phyloP scores from a whole-genome alignment of 2,113 vertebrate genomes.

The Pluvialis apricaria region DNA sequence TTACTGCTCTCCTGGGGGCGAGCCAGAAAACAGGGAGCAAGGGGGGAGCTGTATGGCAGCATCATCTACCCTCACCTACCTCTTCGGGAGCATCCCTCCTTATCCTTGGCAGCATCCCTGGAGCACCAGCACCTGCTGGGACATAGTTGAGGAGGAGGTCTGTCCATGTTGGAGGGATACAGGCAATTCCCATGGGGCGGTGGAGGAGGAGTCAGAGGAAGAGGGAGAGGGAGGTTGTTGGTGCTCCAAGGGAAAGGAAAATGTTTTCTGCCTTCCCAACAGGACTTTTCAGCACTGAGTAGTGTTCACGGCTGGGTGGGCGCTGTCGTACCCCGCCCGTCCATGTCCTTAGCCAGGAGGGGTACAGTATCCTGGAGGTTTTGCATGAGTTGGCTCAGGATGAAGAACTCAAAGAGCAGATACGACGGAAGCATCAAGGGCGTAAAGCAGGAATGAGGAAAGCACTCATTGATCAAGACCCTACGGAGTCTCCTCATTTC shows the following conservation, averaged over 20 bases:
- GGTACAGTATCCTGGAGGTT: neutral
- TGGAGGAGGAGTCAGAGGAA: neutral
- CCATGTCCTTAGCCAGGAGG: neutral
- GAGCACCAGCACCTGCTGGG: neutral
- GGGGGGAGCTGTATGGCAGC: neutral
- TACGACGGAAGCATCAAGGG: neutral
- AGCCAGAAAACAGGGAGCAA: neutral
- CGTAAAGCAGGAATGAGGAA: neutral
- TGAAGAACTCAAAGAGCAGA: neutral
- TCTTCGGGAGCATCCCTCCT: neutral
- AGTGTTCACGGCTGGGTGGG: neutral
- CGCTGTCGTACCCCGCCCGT: neutral
- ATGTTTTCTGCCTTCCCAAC: neutral
- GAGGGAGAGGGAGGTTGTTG: neutral
- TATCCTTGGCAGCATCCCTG: rapidly evolving
- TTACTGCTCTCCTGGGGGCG: constrained; percentile 39
- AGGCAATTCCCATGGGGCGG: rapidly evolving
- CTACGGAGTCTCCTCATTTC: neutral
- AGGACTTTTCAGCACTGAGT: neutral
- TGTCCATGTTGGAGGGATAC: neutral
- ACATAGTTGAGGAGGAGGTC: neutral
- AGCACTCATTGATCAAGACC: neutral
- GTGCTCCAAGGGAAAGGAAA: neutral
- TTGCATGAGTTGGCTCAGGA: neutral
- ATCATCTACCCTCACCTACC: neutral